Percentiles rank a stretch among this genome's conserved stretches.
Conservation (phyloP, 30 jellyfish, hydroid and myxozoan genomes). For the Cassiopea xamachana region DNA sequence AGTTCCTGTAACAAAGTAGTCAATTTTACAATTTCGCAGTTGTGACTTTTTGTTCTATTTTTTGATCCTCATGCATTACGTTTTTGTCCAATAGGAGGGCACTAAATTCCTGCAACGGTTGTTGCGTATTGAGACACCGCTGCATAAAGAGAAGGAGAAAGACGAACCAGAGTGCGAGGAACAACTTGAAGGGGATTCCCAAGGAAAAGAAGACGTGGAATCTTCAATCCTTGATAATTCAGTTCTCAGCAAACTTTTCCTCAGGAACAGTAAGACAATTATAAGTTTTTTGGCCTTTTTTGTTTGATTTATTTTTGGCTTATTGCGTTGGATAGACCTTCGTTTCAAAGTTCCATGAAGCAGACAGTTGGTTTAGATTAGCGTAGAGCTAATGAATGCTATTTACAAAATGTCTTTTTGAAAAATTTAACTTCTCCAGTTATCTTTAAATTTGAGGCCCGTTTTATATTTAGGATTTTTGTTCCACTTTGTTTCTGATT, state of each 20-base stretch:
- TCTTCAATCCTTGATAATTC: not conserved
- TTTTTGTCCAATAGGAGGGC: conserved; percentile 30
- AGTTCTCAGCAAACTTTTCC: not conserved
- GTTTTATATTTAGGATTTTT: no score
- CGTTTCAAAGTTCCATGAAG: no score
- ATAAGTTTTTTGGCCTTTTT: not conserved
- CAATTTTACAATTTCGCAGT: not conserved
- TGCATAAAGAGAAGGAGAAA: not conserved
- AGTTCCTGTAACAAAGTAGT: no score
- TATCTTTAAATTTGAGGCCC: no score
- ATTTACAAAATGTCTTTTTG: no score
- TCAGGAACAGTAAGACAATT: not conserved
- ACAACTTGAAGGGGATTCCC: not conserved
- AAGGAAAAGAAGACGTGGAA: not conserved
- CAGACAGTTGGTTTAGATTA: no score
- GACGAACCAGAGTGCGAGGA: not conserved
- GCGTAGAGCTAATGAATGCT: no score
- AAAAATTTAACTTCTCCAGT: no score
- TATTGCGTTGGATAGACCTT: no score
- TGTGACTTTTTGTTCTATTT: not conserved
- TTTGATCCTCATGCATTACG: not conserved
- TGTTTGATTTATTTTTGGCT: not conserved
- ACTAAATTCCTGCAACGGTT: conserved; percentile 29
- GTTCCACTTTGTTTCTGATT: no score
- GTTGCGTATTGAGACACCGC: not conserved